Percentiles rank a stretch among this genome's conserved stretches.
These are phyloP conservation scores for Gavia stellata DNA, from an alignment of 2,113 vertebrate species.

Conservation along the genomic window DNA sequence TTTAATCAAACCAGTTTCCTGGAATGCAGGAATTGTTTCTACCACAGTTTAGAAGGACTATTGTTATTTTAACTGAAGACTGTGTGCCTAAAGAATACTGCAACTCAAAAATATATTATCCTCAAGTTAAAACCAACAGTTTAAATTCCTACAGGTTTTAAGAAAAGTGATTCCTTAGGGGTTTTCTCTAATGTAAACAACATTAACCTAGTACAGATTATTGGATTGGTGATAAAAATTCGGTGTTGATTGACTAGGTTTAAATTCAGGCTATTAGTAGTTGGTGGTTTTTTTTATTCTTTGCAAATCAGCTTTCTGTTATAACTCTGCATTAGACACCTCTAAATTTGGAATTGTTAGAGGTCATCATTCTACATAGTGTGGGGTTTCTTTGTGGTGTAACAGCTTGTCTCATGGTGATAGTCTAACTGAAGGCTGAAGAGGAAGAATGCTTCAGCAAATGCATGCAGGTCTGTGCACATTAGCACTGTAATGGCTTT, in stretches of 20 bases:
- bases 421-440: background rate
- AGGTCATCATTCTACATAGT: background rate
- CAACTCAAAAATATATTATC: background rate
- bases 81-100: background rate
- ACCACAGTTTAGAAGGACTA: background rate
- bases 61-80: background rate
- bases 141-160: background rate
- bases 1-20: background rate
- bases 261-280: background rate
- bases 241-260: background rate
- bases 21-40: background rate
- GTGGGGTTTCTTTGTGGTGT: background rate
- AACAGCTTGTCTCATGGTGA: background rate
- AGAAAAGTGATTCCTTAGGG: background rate
- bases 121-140: background rate
- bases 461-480: background rate
- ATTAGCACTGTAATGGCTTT: background rate
- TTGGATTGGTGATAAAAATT: background rate
- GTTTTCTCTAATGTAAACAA: background rate
- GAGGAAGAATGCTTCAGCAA: background rate
- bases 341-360: background rate
- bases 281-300: background rate
- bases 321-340: background rate
- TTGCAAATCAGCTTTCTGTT: background rate
- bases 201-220: background rate